Base-by-base conservation (phyloP, 2,888 invertebrate species). In the Eledone cirrhosa region DNA sequence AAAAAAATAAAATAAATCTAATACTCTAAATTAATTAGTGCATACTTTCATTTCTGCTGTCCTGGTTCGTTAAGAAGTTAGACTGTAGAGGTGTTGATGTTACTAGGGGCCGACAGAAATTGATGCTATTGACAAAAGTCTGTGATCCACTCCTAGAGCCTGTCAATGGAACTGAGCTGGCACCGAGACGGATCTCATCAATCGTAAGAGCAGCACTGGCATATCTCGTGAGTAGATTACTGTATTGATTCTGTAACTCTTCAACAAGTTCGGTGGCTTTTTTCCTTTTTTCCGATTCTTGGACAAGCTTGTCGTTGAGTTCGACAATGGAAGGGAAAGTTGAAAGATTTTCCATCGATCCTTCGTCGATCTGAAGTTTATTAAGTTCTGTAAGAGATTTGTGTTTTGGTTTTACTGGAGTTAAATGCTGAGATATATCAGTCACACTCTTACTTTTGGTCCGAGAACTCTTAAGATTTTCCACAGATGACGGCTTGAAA, bases 161-260 rank as follows among this genome's bases (percentile, higher is more conserved):
- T 2, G 31, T 19, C 31, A 41, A 86, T n/a, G 90, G 80, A 2
- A 84, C 87, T 63, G 90, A 87, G 78, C 87, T 88, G 27, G 89
- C 88, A 22, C 89, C 90, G n/a, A 90, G 83, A 65, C 90, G 81
- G 81, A 90, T 84, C 79, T 90, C 89, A 81, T 91, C 91, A 69
- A 91, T 91, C 24, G 89, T 90, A n/a, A 90, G 86, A 80, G 91
- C 91, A 0, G 91, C 91, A 59, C 87, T 80, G 4, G 91, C 91
- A 80, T 90, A 89, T 81, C 90, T 91, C 41, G 88, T 88, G 80
- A 90, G 83, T 24, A 91, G 83, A 69, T 85, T 86, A 81, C 90
- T 89, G 82, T 90, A 90, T 75, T 90, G 89, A 75, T 85, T 82
- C 80, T 89, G 89, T 27, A 90, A 83, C 80, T 90, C 89, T 59